Percentiles rank a stretch among this genome's conserved stretches.
Conservation (phyloP, 2,888 invertebrate species). For the Tipula helvola region DNA sequence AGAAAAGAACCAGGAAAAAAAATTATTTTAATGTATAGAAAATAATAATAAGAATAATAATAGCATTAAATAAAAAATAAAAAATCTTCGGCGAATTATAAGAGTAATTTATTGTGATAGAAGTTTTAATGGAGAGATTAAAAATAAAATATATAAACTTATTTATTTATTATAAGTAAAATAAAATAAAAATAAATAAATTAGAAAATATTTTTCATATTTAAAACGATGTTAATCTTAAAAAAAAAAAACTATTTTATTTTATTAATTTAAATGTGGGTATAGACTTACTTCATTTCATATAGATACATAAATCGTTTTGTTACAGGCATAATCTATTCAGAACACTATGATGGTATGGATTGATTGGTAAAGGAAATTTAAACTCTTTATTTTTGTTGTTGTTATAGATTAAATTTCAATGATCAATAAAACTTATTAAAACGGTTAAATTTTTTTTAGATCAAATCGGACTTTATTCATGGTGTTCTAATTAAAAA, state of each 20-base stretch:
- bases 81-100: neutral
- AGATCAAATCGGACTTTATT: neutral
- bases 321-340: neutral
- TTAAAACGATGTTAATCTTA: neutral
- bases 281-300: neutral
- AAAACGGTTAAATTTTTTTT: neutral
- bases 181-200: neutral
- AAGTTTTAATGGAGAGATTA: neutral
- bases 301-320: neutral
- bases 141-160: neutral
- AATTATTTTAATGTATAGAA: neutral
- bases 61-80: neutral
- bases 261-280: neutral
- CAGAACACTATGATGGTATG: neutral
- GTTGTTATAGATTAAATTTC: neutral
- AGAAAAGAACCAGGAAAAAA: neutral
- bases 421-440: neutral
- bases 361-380: neutral
- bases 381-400: neutral
- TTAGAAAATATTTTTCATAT: constrained; percentile 4
- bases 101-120: constrained; percentile 4
- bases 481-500: neutral
- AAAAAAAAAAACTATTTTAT: neutral
- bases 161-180: neutral
- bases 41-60: neutral